Conservation (phyloP, 2,113 vertebrate species). For the Tyto alba region DNA sequence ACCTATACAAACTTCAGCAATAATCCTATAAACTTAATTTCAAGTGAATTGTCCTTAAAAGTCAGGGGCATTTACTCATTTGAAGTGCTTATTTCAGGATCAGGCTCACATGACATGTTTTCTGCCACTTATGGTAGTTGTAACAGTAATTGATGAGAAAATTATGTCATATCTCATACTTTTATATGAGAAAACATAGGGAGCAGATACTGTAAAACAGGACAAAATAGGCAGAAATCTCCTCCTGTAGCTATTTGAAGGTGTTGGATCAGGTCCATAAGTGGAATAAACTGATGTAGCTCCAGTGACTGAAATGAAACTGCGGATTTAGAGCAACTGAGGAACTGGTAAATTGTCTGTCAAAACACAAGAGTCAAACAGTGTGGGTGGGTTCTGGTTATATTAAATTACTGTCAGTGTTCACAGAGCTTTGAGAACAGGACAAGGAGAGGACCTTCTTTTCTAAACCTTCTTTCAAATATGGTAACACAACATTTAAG, state of each 20-base stretch:
- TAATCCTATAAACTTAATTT: neutral
- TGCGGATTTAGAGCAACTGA: slow-evolving; percentile 31
- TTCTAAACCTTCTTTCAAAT: slow-evolving; percentile 35
- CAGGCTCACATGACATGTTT: neutral
- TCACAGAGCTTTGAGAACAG: slow-evolving; percentile 29
- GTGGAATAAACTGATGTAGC: slow-evolving; percentile 1
- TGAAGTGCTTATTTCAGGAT: neutral
- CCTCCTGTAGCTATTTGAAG: slow-evolving; percentile 13
- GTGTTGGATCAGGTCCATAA: slow-evolving; percentile 30
- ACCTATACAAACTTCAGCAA: neutral
- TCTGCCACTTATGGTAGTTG: neutral
- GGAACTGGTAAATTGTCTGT: slow-evolving; percentile 58
- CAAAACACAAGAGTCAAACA: slow-evolving; percentile 48
- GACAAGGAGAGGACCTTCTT: slow-evolving; percentile 40
- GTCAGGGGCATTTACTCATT: neutral
- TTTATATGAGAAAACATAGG: neutral
- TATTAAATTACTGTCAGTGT: slow-evolving; percentile 37
- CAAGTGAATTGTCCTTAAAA: neutral
- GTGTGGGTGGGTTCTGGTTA: slow-evolving; percentile 49
- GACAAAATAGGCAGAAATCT: neutral
- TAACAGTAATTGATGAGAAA: slow-evolving; percentile 26
- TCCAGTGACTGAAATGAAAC: slow-evolving; percentile 37
- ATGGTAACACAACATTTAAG: slow-evolving; percentile 52
- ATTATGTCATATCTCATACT: slow-evolving; percentile 1
- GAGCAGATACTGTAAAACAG: neutral